A percentile compares a stretch with the other conserved stretches of the same genome.
phyloP scores from a whole-genome alignment of 2,113 vertebrate species.

The Puma concolor region DNA sequence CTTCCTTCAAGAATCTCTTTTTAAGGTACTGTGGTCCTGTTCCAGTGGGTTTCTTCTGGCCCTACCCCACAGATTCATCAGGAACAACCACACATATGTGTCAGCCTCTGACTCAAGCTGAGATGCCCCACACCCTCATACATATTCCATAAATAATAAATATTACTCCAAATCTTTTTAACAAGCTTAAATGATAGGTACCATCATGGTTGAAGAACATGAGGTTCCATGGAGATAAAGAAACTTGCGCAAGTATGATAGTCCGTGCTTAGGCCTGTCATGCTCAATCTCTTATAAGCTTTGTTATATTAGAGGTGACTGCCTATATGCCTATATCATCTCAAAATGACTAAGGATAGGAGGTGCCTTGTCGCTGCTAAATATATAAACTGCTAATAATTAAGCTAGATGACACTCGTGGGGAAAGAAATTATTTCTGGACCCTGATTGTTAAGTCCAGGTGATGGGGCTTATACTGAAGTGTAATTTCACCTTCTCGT shows the following conservation, averaged over 20 bases:
- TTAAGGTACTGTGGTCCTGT: background rate
- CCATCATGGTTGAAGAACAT: background rate
- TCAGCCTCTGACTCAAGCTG: background rate
- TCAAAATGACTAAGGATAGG: background rate
- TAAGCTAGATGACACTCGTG: background rate
- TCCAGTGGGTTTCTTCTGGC: background rate
- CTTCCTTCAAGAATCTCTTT: background rate
- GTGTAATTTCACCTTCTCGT: background rate
- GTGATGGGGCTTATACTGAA: background rate
- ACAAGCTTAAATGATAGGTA: background rate
- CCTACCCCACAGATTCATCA: background rate
- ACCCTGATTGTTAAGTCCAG: background rate
- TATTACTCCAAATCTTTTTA: background rate
- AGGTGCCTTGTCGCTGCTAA: background rate
- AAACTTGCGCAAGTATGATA: background rate
- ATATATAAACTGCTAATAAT: background rate
- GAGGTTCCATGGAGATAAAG: background rate
- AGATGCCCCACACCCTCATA: background rate
- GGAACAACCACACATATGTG: background rate
- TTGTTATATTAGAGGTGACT: background rate
- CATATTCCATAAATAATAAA: background rate
- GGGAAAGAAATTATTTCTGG: background rate
- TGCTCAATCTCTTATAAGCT: background rate
- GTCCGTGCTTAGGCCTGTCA: background rate
- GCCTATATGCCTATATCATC: background rate